These are phyloP conservation scores for Cetonia aurata DNA, from an alignment of 2,888 invertebrate species.

Conservation along the genomic window DNA sequence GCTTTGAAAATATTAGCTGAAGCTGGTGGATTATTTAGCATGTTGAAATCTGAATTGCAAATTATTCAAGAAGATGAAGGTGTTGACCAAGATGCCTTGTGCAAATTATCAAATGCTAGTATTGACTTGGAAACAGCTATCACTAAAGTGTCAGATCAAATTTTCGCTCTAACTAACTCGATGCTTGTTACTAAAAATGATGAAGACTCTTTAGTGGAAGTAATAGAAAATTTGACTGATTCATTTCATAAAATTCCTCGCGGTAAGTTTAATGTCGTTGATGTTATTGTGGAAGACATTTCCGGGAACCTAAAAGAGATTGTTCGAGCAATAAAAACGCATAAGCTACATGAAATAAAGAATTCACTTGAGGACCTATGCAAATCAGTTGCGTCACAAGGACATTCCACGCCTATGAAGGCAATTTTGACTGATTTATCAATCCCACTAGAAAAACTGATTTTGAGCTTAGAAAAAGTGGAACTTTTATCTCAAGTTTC, in stretches of 20 bases:
- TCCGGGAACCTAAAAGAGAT: background rate
- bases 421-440: conserved; percentile 20
- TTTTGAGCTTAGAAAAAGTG: conserved; percentile 2
- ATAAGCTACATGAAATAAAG: background rate
- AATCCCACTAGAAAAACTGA: conserved; percentile 6
- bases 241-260: background rate
- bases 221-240: conserved; percentile 4
- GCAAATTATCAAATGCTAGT: background rate
- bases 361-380: conserved; percentile 3
- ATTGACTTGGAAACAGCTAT: conserved; percentile 3
- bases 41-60: conserved; percentile 28
- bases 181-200: background rate
- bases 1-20: conserved; percentile 2
- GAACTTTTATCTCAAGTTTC: conserved; percentile 3
- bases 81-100: background rate
- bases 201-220: background rate
- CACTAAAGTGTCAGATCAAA: background rate
- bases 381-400: background rate
- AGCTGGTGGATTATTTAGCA: conserved; percentile 6
- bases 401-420: background rate
- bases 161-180: conserved; percentile 7
- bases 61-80: conserved; percentile 9
- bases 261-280: background rate
- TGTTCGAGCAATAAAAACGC: background rate
- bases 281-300: conserved; percentile 9